A percentile compares a stretch with the other conserved stretches of the same genome.
These are phyloP conservation scores for Suricata suricatta DNA, from an alignment of 2,113 vertebrate species.

Conservation along the genomic window DNA sequence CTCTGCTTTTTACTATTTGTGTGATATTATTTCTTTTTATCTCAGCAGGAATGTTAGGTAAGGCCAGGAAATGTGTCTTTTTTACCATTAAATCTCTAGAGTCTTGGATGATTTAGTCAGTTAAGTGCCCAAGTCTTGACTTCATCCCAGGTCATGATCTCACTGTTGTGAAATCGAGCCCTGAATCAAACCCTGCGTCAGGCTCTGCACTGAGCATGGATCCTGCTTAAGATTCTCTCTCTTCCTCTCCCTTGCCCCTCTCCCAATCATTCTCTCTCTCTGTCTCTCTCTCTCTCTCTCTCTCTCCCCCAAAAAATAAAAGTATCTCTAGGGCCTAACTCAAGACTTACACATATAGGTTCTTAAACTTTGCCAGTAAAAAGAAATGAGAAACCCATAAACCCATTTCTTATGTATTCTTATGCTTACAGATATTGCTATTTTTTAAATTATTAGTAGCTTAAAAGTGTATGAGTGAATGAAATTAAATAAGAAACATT, in stretches of 20 bases:
- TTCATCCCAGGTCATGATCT: no score
- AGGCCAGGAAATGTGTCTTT: not conserved
- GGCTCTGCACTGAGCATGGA: no score
- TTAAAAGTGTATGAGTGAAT: not conserved
- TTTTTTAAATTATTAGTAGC: not conserved
- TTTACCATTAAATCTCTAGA: not conserved
- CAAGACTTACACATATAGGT: not conserved
- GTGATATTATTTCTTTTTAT: constrained; percentile 35
- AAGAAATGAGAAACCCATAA: not conserved
- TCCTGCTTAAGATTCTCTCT: no score
- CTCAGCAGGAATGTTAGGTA: constrained; percentile 5
- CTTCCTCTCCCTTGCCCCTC: no score
- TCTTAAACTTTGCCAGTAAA: not conserved
- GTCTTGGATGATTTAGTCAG: not conserved
- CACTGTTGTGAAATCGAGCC: no score
- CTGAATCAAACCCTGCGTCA: no score
- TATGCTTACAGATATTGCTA: not conserved
- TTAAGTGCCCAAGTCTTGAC: no score
- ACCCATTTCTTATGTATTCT: not conserved
- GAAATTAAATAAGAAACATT: not conserved
- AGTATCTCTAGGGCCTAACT: not conserved
- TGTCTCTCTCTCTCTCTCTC: no score
- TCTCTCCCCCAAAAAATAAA: no score
- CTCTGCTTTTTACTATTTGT: constrained; percentile 5
- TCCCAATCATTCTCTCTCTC: no score